Percentiles rank a stretch among this genome's conserved stretches.
These are phyloP conservation scores for Coreoperca whiteheadi DNA, from an alignment of 2,113 vertebrate species.

Conservation along the genomic window DNA sequence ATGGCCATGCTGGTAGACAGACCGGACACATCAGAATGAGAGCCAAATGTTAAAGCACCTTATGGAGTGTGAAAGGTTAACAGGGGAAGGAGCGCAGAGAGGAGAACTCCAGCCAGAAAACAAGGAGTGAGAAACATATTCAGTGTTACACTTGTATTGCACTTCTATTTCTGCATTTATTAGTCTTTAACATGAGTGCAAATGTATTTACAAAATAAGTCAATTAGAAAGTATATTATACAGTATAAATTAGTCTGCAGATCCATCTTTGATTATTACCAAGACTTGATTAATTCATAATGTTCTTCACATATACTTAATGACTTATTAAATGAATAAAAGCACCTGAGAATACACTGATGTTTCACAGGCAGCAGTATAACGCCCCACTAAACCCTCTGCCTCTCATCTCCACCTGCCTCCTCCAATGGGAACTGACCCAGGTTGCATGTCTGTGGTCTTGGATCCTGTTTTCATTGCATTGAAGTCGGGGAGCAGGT, in stretches of 20 bases:
- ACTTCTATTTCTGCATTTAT: conserved; percentile 9
- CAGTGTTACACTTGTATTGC: background rate
- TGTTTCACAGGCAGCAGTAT: background rate
- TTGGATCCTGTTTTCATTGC: conserved; percentile 21
- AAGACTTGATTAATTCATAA: background rate
- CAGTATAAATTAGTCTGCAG: background rate
- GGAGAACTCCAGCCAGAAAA: conserved; percentile 35
- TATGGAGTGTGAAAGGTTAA: conserved; percentile 82
- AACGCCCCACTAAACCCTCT: background rate
- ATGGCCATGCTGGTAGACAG: conserved; percentile 54
- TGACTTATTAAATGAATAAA: conserved; percentile 3
- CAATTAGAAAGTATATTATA: background rate
- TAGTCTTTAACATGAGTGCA: background rate
- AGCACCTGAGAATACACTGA: background rate
- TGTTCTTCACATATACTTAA: background rate
- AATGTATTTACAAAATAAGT: background rate
- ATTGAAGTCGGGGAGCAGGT: conserved; percentile 25
- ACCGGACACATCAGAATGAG: conserved; percentile 54
- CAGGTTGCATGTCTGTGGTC: background rate
- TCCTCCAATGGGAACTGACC: conserved; percentile 6
- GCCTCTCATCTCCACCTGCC: conserved; percentile 21
- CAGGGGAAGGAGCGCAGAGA: conserved; percentile 27
- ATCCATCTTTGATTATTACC: background rate
- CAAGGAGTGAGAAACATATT: conserved; percentile 14
- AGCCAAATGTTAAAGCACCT: conserved; percentile 75